These are phyloP conservation scores for Calosoma granatense DNA, from an alignment of 1,140 invertebrate genomes.

Conservation along the genomic window DNA sequence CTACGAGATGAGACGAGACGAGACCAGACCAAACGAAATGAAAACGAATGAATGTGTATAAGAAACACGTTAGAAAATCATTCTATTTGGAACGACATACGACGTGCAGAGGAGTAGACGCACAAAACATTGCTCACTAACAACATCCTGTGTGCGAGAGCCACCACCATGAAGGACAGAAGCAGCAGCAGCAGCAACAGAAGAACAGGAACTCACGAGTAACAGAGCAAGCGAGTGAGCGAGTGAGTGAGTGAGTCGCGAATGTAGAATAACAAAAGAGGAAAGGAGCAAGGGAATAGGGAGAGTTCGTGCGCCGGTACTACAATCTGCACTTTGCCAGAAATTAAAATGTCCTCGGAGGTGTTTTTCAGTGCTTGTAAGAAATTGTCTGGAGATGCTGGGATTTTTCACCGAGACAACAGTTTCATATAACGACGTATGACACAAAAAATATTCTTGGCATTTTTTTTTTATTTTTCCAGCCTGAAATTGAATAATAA, in stretches of 20 bases:
- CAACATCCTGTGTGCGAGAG: no score
- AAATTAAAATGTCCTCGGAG: conserved; percentile 5
- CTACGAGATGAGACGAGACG: background rate
- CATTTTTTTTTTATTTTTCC: background rate
- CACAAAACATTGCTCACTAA: no score
- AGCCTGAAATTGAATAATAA: background rate
- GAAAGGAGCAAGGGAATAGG: background rate
- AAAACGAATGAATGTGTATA: background rate
- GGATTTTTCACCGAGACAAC: background rate
- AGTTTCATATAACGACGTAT: background rate
- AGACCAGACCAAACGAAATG: background rate
- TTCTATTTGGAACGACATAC: background rate
- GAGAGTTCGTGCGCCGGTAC: background rate
- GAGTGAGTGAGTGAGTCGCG: no score
- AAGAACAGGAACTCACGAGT: no score
- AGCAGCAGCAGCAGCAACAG: no score
- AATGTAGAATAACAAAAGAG: no score
- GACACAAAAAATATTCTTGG: background rate
- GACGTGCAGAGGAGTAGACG: no score
- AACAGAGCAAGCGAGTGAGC: no score
- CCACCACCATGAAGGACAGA: no score
- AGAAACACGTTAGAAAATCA: background rate
- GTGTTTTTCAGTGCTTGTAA: conserved; percentile 4
- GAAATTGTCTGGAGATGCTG: conserved; percentile 4
- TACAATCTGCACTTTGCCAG: background rate